Evolutionary conservation across 1,140 invertebrate species (phyloP), one percentile per base, ranked within the genome.

Genomic region (Drosophila mauritiana): DNA sequence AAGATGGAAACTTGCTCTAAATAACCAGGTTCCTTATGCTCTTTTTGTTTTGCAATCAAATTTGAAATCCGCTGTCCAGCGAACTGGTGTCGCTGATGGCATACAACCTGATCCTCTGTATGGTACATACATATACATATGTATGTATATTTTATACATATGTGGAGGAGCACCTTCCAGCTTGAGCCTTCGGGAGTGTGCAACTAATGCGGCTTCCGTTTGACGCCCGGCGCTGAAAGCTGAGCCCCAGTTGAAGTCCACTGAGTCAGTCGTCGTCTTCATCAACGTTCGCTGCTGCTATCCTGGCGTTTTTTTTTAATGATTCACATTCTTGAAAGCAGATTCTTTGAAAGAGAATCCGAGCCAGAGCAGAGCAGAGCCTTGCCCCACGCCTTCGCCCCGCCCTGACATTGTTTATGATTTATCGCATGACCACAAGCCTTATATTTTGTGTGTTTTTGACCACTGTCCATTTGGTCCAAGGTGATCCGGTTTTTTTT

Each of bases 201-300:
- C 51, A 81, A 61, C 74, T 68, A 81, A 86, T 88, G 84, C 83
- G 84, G 84, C 84, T 88, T 88, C 83, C 63, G 83, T 88, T 89
- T 83, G 85, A 89, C 83, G 84, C 80, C 58, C 65, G 76, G 70
- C 57, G 72, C 62, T 88, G 83, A 89, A 88, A 83, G 62, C 79
- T 69, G 79, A 86, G 75, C 55, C 61, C 42, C 53, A 64, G 57
- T 13, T 59, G 67, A 46, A 67, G 55, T 65, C 48, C 17, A 51
- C 54, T 57, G 40, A 37, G 45, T 72, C 55, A 57, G 43, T 51
- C 57, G 37, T 52, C 22, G 48, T 59, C 53, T 40, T 39, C 62
- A 45, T 74, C 59, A 22, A 46, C 53, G 27, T 42, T 65, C 53
- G 46, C 42, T 72, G 46, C 39, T 56, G 42, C 52, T 58, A 48